These are phyloP conservation scores for Volucella bombylans DNA, from an alignment of 2,888 invertebrate species.

Conservation along the genomic window DNA sequence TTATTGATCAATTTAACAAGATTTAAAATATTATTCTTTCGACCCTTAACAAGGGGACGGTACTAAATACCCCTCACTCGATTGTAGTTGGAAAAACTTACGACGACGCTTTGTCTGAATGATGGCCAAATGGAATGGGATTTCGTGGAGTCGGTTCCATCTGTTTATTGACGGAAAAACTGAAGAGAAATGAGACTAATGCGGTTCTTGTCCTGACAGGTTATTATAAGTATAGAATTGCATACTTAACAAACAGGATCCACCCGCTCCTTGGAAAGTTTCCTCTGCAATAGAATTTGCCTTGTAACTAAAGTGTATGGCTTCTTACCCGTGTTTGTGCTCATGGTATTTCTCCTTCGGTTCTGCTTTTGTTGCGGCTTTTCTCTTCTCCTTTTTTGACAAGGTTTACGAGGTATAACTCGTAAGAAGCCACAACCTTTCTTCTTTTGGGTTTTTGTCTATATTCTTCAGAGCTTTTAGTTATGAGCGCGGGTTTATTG, in stretches of 20 bases:
- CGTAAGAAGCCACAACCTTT: slow-evolving; percentile 47
- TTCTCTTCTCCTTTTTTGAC: slow-evolving; percentile 25
- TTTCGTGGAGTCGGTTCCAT: slow-evolving; percentile 39
- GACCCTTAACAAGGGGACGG: slow-evolving; percentile 44
- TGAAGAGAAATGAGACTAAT: slow-evolving; percentile 53
- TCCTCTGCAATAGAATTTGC: slow-evolving; percentile 53
- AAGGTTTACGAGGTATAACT: slow-evolving; percentile 30
- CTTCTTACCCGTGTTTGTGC: slow-evolving; percentile 40
- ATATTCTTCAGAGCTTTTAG: slow-evolving; percentile 33
- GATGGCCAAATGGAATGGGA: background rate
- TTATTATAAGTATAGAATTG: slow-evolving; percentile 68
- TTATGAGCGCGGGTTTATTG: slow-evolving; percentile 54
- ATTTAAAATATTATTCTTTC: slow-evolving; percentile 72
- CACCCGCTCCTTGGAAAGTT: slow-evolving; percentile 13
- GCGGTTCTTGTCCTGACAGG: slow-evolving; percentile 65
- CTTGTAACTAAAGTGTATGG: slow-evolving; percentile 57
- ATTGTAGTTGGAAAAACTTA: slow-evolving; percentile 4
- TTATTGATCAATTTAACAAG: slow-evolving; percentile 75
- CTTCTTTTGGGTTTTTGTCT: slow-evolving; percentile 40
- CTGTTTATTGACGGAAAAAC: slow-evolving; percentile 57
- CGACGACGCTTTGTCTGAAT: background rate
- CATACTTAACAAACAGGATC: slow-evolving; percentile 54
- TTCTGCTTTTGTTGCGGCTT: slow-evolving; percentile 50
- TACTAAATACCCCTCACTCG: background rate
- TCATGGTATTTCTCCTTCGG: slow-evolving; percentile 3